Percentiles rank a stretch among this genome's conserved stretches.
Evolutionary conservation across 2,797 vertebrate species (phyloP).

Genomic region (Pseudochromis fuscus): DNA sequence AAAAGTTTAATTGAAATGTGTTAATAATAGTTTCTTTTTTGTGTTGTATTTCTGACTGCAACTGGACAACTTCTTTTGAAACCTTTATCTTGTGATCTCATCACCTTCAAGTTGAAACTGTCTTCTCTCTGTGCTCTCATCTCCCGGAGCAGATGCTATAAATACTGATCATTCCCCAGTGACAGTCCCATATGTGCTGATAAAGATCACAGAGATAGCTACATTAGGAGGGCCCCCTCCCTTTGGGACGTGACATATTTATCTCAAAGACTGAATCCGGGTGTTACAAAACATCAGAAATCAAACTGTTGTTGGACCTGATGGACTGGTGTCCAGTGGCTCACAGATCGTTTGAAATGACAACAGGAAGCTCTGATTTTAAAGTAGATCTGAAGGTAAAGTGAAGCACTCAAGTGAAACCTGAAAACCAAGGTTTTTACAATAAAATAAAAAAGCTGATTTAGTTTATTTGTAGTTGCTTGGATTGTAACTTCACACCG

Average conservation of each 20-base stretch:
- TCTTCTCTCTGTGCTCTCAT: neutral
- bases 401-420: no score
- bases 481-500: neutral
- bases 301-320: neutral
- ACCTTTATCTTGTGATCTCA: neutral
- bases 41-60: neutral
- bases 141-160: neutral
- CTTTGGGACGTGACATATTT: neutral
- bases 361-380: no score
- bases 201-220: neutral
- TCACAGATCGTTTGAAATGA: no score
- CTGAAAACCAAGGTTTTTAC: no score
- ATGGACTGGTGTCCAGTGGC: no score
- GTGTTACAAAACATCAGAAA: neutral
- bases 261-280: neutral
- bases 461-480: neutral
- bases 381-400: no score
- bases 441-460: neutral
- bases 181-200: fast-evolving
- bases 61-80: neutral
- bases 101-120: neutral
- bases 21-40: neutral
- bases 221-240: neutral
- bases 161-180: constrained; percentile 12
- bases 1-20: neutral